A percentile compares a stretch with the other conserved stretches of the same genome.
Evolutionary conservation across 2,797 vertebrate species (phyloP).

Genomic region (Ceyx erithaca): DNA sequence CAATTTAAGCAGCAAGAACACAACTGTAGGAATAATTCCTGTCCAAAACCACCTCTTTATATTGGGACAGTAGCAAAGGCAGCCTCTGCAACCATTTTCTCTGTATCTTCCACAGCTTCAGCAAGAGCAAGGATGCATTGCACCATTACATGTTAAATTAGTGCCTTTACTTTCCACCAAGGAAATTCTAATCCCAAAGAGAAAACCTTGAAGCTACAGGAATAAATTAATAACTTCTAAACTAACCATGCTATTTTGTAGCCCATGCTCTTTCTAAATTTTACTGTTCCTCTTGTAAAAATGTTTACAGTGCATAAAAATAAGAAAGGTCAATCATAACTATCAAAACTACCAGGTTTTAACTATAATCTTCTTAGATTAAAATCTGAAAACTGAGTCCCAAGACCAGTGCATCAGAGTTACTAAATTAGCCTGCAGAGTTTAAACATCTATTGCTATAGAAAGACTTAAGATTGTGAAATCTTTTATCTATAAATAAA

Average conservation of each 20-base stretch:
- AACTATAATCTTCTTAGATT: neutral
- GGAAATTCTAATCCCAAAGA: neutral
- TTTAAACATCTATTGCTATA: neutral
- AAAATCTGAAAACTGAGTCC: neutral
- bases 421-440: neutral
- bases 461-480: neutral
- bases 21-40: neutral
- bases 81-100: neutral
- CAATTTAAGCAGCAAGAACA: neutral
- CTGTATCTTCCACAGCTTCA: neutral
- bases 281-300: neutral
- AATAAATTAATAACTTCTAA: neutral
- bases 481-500: conserved; percentile 44
- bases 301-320: neutral
- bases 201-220: neutral
- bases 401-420: neutral
- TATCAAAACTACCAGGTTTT: neutral
- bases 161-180: neutral
- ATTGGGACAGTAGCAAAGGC: neutral
- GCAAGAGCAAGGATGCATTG: neutral
- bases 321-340: neutral
- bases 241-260: neutral
- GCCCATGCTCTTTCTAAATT: neutral
- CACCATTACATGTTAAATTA: neutral
- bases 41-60: neutral